Evolutionary conservation across 2,113 vertebrate species (phyloP).

Genomic region (Pteropus alecto): DNA sequence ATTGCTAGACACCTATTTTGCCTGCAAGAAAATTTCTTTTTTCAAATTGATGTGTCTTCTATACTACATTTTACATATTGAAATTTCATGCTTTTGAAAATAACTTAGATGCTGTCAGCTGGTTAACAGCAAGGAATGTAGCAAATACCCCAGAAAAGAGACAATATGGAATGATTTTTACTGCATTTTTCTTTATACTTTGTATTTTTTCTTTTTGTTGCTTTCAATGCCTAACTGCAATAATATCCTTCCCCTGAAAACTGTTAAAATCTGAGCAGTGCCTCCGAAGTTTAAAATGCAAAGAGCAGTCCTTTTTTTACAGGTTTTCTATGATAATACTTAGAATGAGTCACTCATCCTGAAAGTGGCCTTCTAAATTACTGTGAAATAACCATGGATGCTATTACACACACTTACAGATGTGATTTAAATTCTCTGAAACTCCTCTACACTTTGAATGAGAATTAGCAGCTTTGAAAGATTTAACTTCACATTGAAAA

Average conservation of each 20-base stretch:
- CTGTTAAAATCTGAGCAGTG: background rate
- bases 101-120: slow-evolving; percentile 34
- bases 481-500: slow-evolving; percentile 66
- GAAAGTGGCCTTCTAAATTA: slow-evolving; percentile 68
- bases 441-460: slow-evolving; percentile 63
- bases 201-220: slow-evolving; percentile 49
- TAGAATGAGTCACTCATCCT: slow-evolving; percentile 52
- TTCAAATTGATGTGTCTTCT: background rate
- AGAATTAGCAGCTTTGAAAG: slow-evolving; percentile 71
- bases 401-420: slow-evolving; percentile 66
- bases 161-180: slow-evolving; percentile 54
- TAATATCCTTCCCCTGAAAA: slow-evolving; percentile 8
- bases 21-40: slow-evolving; percentile 18
- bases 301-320: background rate
- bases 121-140: slow-evolving; percentile 5
- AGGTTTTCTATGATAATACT: slow-evolving; percentile 50
- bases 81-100: slow-evolving; percentile 58
- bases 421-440: slow-evolving; percentile 67
- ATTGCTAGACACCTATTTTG: background rate
- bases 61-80: slow-evolving; percentile 3
- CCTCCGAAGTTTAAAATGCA: slow-evolving; percentile 17
- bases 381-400: slow-evolving; percentile 59
- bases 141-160: background rate
- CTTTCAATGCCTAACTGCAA: slow-evolving; percentile 26
- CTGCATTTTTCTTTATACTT: slow-evolving; percentile 13